Evolutionary conservation across 1,140 invertebrate species (phyloP), one percentile per base, ranked within the genome.

Genomic region (Periplaneta americana): DNA sequence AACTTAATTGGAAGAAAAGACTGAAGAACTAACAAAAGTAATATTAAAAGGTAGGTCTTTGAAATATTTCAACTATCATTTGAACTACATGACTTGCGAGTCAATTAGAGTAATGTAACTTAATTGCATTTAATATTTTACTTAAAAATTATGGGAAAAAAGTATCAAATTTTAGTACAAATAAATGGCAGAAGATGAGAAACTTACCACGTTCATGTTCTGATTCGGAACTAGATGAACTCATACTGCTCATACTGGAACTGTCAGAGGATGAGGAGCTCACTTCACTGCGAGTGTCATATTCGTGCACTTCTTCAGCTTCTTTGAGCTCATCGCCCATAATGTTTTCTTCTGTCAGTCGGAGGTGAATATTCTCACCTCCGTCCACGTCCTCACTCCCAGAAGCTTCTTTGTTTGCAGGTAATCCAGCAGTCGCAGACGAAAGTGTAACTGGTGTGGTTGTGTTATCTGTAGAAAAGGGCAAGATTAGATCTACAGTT

Each of bases 251-350:
- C 81, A 91, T 91, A 84, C 91, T 92, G 4, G 93, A 93, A 81
- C 91, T 92, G 34, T 91, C 90, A 18, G 93, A 93, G 36, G 94
- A 95, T 10, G 86, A 86, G 18, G 87, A 86, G 48, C 85, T 86
- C 33, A 95, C 94, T 88, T 96, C 95, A 86, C 95, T 96, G 22
- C 94, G 89, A 33, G 93, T 95, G 85, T 96, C 95, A 83, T 90
- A 90, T 33, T 88, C 88, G 77, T 84, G 78, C 10, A 36, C 22
- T 9, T 34, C 34, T n/a, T 83, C 83, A 75, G 83, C 83, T 11
- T 91, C 92, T 87, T 93, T 93, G 57, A 94, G 84, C 85, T 94
- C 93, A 85, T 94, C 93, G 18, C 91, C 92, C 79, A 93, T 93
- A 85, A 94, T 93, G 81, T 93, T 36, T 36, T 36, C 76, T 10